Base-by-base conservation (phyloP, 2,113 vertebrate genomes). In the Mesocricetus auratus region DNA sequence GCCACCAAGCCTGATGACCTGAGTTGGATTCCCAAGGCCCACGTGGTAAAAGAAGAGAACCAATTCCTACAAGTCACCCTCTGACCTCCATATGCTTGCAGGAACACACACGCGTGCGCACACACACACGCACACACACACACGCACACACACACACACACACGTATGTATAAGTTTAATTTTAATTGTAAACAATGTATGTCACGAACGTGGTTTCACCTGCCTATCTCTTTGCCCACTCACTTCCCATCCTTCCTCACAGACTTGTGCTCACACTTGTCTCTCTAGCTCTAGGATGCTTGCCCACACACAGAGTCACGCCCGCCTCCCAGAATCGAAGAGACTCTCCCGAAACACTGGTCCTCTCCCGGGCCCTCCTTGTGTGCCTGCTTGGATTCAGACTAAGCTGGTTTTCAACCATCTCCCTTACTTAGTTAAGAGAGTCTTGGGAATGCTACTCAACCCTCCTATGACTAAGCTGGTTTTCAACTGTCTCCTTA, bases 81-180 rank as follows among this genome's bases (percentile, higher is more conserved):
- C 56, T 83, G n/a, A 29, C 56, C 22, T 62, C 53, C 26, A 7
- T 50, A 24, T 82, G 19, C 19, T 36, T 16, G 0, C 56, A 39
- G 36, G 6, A 15, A 15, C 29, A 31, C 42, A 77, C 15, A 45
- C 24, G 45, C 12, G 29, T 26, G 17, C 75, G 10, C 19, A 53
- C 31, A 50, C 16, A 33, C 16, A 10, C 16, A 17, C 47, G 36
- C 10, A 33, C 16, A 10, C 75, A n/a, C 47, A 36, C 31, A 53
- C 17, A 15, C 15, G 31, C 19, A 21, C n/a, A 74, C 6, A 4
- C 5, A 3, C 5, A 7, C 5, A 29, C 24, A 45, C 24, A 3
- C 3, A 62, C 26, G 60, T 62, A 62, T 26, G 7, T 62, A 8
- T 33, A 33, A 45, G 36, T 50, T 62, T 62, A 45, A 29, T 50